A percentile compares a stretch with the other conserved stretches of the same genome.
Conservation (phyloP, 1,140 invertebrate species). For the Panagrolaimus sp. region DNA sequence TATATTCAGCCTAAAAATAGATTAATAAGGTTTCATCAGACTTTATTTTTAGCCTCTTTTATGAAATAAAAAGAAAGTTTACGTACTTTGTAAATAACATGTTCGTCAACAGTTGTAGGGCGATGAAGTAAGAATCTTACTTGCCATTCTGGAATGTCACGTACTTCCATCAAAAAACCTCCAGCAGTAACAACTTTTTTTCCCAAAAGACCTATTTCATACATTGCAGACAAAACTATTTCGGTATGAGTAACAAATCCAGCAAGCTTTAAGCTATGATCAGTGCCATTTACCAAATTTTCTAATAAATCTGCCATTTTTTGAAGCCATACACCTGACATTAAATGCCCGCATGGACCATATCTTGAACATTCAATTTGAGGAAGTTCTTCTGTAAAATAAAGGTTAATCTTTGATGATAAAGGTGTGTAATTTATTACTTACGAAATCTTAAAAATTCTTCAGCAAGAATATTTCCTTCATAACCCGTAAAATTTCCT, state of each 20-base stretch:
- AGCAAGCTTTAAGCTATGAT: constrained; percentile 7
- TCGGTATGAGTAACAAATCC: constrained; percentile 22
- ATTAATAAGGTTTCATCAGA: background rate
- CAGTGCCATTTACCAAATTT: constrained; percentile 15
- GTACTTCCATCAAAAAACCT: constrained; percentile 22
- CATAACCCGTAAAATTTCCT: constrained; percentile 12
- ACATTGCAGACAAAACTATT: constrained; percentile 21
- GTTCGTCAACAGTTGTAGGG: constrained; percentile 15
- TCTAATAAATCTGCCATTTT: constrained; percentile 15
- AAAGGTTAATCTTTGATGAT: background rate
- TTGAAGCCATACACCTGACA: constrained; percentile 27
- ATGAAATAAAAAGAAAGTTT: background rate
- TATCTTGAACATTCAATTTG: constrained; percentile 24
- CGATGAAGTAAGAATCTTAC: constrained; percentile 12
- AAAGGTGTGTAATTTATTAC: background rate
- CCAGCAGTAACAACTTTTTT: constrained; percentile 15
- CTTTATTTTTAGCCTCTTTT: too few species aligned
- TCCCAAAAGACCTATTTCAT: constrained; percentile 10
- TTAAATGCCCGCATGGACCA: constrained; percentile 19
- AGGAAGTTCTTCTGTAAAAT: constrained; percentile 21
- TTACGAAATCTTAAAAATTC: constrained; percentile 14
- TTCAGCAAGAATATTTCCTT: background rate
- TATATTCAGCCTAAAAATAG: constrained; percentile 12
- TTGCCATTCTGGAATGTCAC: constrained; percentile 15
- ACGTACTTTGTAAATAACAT: constrained; percentile 17